Percentiles rank a stretch among this genome's conserved stretches.
Evolutionary conservation across 2,797 vertebrate species (phyloP).

Genomic region (Pitangus sulphuratus): DNA sequence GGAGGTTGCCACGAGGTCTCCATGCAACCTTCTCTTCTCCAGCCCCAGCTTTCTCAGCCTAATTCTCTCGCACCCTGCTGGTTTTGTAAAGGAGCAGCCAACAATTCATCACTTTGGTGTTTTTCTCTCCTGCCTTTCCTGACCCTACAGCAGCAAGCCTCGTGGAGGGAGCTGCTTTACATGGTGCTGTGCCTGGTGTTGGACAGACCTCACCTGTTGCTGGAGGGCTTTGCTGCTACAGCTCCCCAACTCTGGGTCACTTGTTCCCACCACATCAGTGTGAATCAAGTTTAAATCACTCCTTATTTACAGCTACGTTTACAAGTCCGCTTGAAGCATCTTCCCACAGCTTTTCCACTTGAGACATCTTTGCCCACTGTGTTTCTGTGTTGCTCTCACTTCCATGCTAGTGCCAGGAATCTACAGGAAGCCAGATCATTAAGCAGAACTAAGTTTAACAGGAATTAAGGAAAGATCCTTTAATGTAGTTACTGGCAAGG

Average conservation of each 20-base stretch:
- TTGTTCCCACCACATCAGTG: rapidly evolving
- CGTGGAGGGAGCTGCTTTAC: neutral
- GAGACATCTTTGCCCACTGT: neutral
- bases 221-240: neutral
- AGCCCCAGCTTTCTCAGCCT: neutral
- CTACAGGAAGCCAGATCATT: neutral
- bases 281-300: neutral
- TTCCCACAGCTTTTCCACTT: neutral
- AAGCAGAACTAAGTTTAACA: neutral
- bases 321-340: neutral
- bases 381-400: neutral
- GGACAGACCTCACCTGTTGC: neutral
- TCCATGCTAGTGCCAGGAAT: neutral
- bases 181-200: neutral
- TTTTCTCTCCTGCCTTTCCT: neutral
- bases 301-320: neutral
- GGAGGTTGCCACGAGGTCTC: neutral
- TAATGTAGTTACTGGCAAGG: neutral
- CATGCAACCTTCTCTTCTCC: neutral
- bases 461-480: neutral
- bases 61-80: rapidly evolving
- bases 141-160: neutral
- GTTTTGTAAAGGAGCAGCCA: neutral
- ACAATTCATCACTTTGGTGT: rapidly evolving
- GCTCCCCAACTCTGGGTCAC: neutral